Evolutionary conservation across 2,888 invertebrate species (phyloP), one percentile per base, ranked within the genome.

Genomic region (Ormyrus labotus): DNA sequence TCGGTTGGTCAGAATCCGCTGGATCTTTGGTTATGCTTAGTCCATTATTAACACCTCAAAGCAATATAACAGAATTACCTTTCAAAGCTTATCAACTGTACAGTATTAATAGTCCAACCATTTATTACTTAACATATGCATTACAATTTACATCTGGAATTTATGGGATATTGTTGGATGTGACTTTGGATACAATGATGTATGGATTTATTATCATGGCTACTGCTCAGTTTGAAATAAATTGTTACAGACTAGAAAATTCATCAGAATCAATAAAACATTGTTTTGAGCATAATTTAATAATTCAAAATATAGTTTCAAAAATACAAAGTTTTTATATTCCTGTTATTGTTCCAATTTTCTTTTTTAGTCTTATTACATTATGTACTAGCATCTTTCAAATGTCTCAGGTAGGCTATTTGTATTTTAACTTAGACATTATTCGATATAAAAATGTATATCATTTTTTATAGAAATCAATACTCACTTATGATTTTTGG

Each of bases 331-430:
- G 60, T 5, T 79, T 73, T 63, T 50, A 74, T 10, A 79, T 69
- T 9, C 48, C 19, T 9, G 69, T 69, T 13, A n/a, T 74, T 6
- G 50, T 68, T 4, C 73, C 65, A 9, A 50, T 79, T 51, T 74
- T 79, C 6, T 73, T 74, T 51, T 79, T 73, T n/a, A 73, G 69
- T 50, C 34, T 79, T n/a, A 34, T 74, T 7, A 73, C 61, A 11
- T 6, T 79, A 5, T 67, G 79, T 68, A 45, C 79, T 19, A 69
- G 69, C 13, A 5, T 69, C 7, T 58, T 69, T 55, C 69, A 58
- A 57, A 47, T 69, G 7, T 69, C 58, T 2, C n/a, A 69, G 69
- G 69, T 69, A 13, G 47, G 5, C 34, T 34, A 34, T 5, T 34
- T 34, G 3, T 34, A 34, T 34, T 34, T 34, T 34, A 34, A 34